These are phyloP conservation scores for Gobio gobio DNA, from an alignment of 2,113 vertebrate genomes.

Conservation along the genomic window DNA sequence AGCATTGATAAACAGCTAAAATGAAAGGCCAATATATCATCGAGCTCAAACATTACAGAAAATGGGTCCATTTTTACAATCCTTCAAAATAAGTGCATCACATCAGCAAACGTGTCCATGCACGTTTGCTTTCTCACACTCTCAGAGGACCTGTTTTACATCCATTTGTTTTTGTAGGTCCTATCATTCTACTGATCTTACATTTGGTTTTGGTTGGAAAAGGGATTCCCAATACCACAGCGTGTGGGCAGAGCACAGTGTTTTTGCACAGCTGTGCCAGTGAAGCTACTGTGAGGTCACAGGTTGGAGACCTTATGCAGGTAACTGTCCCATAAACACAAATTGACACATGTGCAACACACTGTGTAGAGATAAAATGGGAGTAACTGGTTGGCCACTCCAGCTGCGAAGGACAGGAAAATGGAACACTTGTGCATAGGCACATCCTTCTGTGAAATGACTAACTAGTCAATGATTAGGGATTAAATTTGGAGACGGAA, in stretches of 20 bases:
- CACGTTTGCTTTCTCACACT: constrained; percentile 37
- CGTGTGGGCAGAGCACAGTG: background rate
- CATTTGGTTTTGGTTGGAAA: background rate
- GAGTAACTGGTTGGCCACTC: background rate
- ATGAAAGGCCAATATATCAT: constrained; percentile 11
- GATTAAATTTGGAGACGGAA: background rate
- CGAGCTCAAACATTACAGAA: constrained; percentile 6
- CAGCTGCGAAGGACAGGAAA: background rate
- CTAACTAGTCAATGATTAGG: background rate
- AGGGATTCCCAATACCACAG: background rate
- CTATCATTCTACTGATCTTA: constrained; percentile 9
- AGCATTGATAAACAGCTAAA: constrained; percentile 15
- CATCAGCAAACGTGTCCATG: constrained; percentile 19
- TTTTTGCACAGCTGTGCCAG: background rate
- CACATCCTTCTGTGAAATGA: background rate
- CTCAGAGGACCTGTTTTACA: constrained; percentile 11
- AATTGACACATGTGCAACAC: background rate
- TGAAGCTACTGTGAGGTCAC: too few species aligned
- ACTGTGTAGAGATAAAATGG: background rate
- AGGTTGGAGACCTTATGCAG: background rate
- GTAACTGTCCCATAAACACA: background rate
- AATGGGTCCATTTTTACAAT: background rate
- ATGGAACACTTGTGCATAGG: background rate
- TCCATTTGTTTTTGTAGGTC: constrained; percentile 20
- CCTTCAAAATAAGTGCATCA: constrained; percentile 31